These are phyloP conservation scores for Eonycteris spelaea DNA, from an alignment of 2,113 vertebrate species.

Conservation along the genomic window DNA sequence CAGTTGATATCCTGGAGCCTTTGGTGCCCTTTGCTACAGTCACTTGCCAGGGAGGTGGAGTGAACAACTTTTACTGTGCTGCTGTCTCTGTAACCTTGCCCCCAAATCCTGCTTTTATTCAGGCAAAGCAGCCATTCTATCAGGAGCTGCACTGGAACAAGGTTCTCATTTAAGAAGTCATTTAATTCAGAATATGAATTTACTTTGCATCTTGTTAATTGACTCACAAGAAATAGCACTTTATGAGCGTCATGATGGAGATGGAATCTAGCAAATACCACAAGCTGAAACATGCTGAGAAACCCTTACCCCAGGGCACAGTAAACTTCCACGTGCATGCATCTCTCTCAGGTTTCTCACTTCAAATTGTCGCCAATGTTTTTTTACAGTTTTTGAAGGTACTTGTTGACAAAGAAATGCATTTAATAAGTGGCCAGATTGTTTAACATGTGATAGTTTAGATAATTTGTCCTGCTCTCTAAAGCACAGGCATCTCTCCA, in stretches of 20 bases:
- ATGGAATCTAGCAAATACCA: neutral
- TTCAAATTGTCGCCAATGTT: neutral
- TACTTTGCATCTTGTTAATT: neutral
- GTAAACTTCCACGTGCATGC: rapidly evolving
- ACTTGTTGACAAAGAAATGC: neutral
- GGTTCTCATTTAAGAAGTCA: neutral
- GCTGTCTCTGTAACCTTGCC: rapidly evolving
- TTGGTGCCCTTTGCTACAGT: neutral
- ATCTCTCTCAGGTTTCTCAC: neutral
- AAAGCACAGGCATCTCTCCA: neutral
- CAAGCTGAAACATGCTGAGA: neutral
- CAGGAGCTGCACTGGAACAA: neutral
- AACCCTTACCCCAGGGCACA: neutral
- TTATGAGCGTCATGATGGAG: neutral
- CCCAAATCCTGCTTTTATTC: neutral
- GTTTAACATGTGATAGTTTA: neutral
- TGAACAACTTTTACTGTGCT: neutral
- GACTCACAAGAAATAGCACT: neutral
- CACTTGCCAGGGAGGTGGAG: neutral
- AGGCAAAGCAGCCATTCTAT: neutral
- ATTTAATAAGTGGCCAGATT: neutral
- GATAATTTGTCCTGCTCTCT: neutral
- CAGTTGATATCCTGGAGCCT: neutral
- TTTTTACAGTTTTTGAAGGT: neutral
- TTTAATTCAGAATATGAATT: neutral